phyloP scores from a whole-genome alignment of 2,797 vertebrate genomes.

The Enoplosus armatus region DNA sequence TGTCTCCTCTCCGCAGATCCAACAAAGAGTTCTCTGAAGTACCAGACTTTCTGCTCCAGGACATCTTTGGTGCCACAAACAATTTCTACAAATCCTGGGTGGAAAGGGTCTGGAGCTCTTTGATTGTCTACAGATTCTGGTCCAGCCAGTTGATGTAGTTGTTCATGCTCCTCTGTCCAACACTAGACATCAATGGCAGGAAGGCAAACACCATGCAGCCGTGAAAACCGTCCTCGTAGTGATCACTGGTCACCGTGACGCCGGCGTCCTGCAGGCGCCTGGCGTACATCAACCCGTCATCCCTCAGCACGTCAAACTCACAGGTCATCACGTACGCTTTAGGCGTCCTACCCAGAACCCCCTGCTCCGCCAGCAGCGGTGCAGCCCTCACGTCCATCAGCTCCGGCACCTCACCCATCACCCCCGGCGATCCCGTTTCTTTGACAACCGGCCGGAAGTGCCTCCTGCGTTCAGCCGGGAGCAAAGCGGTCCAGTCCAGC shows the following conservation, averaged over 20 bases:
- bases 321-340: constrained; percentile 95
- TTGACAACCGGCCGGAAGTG: constrained; percentile 86
- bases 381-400: constrained; percentile 89
- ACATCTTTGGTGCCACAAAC: constrained; percentile 2
- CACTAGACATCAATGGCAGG: constrained; percentile 88
- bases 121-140: constrained; percentile 87
- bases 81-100: neutral
- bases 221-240: constrained; percentile 95
- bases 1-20: neutral
- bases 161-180: constrained; percentile 88
- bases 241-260: constrained; percentile 90
- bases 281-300: constrained; percentile 95
- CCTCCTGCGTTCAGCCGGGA: constrained; percentile 86
- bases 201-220: constrained; percentile 93
- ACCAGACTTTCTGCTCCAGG: constrained; percentile 4
- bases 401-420: constrained; percentile 84
- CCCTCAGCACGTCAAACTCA: constrained; percentile 94
- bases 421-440: constrained; percentile 77
- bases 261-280: constrained; percentile 88
- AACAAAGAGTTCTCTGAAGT: neutral
- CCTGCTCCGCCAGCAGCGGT: constrained; percentile 89
- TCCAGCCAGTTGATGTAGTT: constrained; percentile 93
- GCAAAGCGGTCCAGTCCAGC: constrained; percentile 89
- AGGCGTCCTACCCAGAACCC: constrained; percentile 85
- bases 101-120: neutral